Percentiles rank a stretch among this genome's conserved stretches.
Conservation (phyloP, 2,888 invertebrate genomes). For the Choreutis nemorana region DNA sequence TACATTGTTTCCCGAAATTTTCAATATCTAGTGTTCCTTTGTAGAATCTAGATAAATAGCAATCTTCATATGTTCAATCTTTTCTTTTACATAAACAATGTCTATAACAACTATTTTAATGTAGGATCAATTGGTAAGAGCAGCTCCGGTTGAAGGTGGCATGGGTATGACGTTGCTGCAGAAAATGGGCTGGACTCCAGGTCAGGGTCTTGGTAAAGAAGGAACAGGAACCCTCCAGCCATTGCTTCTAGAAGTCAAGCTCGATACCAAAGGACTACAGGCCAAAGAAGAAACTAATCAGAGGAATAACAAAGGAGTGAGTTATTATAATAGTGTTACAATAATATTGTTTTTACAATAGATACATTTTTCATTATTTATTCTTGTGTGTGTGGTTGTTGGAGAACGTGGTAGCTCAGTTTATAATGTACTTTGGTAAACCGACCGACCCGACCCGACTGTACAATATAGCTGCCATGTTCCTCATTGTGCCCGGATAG, state of each 20-base stretch:
- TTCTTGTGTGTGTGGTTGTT: conserved; percentile 5
- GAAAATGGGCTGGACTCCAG: conserved; percentile 99
- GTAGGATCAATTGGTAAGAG: conserved; percentile 89
- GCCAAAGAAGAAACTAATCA: conserved; percentile 74
- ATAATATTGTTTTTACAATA: no score
- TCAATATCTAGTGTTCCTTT: not conserved
- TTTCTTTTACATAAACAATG: no score
- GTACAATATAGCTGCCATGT: no score
- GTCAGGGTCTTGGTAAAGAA: conserved; percentile 95
- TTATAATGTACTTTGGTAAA: no score
- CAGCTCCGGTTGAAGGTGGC: conserved; percentile 92
- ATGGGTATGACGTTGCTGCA: conserved; percentile 97
- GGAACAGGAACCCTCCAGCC: conserved; percentile 92
- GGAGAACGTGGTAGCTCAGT: no score
- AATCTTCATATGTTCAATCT: no score
- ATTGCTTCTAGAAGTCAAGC: conserved; percentile 91
- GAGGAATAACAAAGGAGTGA: conserved; percentile 36
- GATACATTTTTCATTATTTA: not conserved
- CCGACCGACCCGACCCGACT: no score
- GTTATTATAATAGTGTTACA: no score
- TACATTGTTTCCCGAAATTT: no score
- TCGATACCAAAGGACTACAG: conserved; percentile 90
- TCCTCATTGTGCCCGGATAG: no score
- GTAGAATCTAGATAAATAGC: no score
- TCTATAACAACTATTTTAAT: no score